Conservation (phyloP, 2,888 invertebrate species). For the Bembecia ichneumoniformis region DNA sequence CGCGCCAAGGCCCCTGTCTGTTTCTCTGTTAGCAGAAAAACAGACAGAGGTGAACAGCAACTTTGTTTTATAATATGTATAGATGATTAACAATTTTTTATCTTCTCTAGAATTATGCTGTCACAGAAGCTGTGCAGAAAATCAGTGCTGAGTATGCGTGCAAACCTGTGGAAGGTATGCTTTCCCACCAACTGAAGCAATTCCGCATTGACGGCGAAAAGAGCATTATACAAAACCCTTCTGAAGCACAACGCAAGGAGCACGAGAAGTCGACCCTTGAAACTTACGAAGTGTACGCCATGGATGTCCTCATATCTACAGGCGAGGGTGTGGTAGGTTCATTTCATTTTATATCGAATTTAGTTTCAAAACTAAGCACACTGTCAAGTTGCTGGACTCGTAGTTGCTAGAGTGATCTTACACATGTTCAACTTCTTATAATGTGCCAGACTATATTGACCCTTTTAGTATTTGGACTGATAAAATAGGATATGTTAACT, state of each 20-base stretch:
- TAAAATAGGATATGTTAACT: too few relatives aligned
- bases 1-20: too few relatives aligned
- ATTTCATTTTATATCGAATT: not conserved
- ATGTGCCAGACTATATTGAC: too few relatives aligned
- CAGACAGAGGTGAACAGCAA: too few relatives aligned
- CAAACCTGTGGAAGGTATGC: conserved; percentile 97
- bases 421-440: too few relatives aligned
- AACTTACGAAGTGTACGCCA: conserved; percentile 96
- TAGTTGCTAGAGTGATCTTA: too few relatives aligned
- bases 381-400: too few relatives aligned
- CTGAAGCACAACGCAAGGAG: conserved; percentile 95
- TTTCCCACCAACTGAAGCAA: conserved; percentile 95
- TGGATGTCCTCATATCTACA: conserved; percentile 97
- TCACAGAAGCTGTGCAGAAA: conserved; percentile 94
- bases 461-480: too few relatives aligned
- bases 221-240: conserved; percentile 86
- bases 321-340: conserved; percentile 91
- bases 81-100: too few relatives aligned
- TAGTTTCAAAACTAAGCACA: too few relatives aligned
- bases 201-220: conserved; percentile 98
- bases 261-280: conserved; percentile 97
- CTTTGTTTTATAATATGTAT: too few relatives aligned
- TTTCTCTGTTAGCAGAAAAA: too few relatives aligned
- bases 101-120: conserved; percentile 80
- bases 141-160: conserved; percentile 94